Conservation (phyloP, 2,113 vertebrate genomes). For the Zosterops japonicus region DNA sequence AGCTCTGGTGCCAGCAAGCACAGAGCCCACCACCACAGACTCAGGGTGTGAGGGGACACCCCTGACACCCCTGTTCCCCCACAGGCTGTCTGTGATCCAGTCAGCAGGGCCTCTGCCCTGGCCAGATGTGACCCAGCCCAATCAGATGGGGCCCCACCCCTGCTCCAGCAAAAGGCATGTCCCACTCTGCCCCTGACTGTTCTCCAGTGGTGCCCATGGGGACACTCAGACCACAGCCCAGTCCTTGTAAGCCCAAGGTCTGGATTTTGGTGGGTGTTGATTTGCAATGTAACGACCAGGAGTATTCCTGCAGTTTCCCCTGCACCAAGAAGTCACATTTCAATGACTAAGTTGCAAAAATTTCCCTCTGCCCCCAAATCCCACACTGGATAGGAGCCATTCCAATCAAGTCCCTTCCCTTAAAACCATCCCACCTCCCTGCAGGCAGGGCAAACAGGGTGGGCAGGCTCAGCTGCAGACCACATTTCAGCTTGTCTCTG, state of each 20-base stretch:
- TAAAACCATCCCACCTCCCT: not conserved
- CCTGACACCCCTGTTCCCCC: not conserved
- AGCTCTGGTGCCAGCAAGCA: fast-evolving
- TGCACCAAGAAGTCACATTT: not conserved
- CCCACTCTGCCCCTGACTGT: fast-evolving
- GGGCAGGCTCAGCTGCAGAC: not conserved
- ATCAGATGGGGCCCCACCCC: not conserved
- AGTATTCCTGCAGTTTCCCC: not conserved
- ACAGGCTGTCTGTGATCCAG: fast-evolving
- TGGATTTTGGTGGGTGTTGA: not conserved
- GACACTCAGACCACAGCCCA: not conserved
- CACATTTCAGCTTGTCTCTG: not conserved
- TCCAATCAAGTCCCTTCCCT: not conserved
- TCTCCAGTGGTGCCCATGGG: fast-evolving
- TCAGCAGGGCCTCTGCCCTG: not conserved
- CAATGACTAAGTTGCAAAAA: not conserved
- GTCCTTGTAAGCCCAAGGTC: fast-evolving
- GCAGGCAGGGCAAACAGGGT: not conserved
- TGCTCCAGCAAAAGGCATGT: not conserved
- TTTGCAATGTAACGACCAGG: not conserved
- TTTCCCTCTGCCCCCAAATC: not conserved
- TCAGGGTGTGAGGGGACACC: fast-evolving
- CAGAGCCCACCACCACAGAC: fast-evolving
- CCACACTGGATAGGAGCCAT: not conserved
- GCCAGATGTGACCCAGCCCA: not conserved